phyloP scores from a whole-genome alignment of 1,140 invertebrate genomes.

The Drosophila yakuba region DNA sequence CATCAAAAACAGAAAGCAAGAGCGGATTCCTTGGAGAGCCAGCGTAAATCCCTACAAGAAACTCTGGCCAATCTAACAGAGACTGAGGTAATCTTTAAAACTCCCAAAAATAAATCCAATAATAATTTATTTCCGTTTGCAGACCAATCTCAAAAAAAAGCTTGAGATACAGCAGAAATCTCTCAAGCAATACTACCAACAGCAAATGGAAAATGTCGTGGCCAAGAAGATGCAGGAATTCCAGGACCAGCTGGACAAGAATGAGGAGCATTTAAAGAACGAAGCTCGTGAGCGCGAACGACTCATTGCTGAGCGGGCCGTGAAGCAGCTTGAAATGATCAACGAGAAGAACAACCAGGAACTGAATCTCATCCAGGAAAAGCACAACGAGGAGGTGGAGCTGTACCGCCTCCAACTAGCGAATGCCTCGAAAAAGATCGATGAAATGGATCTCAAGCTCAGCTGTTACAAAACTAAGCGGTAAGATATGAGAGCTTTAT shows the following conservation, averaged over 20 bases:
- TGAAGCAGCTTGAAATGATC: slow-evolving; percentile 89
- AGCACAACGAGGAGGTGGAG: slow-evolving; percentile 90
- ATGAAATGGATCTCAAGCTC: slow-evolving; percentile 87
- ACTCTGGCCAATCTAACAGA: slow-evolving; percentile 69
- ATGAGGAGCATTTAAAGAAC: slow-evolving; percentile 87
- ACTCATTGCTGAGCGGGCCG: slow-evolving; percentile 88
- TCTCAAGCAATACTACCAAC: slow-evolving; percentile 90
- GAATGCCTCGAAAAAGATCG: slow-evolving; percentile 88
- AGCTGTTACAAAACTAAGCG: slow-evolving; percentile 86
- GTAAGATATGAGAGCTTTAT: slow-evolving; percentile 8
- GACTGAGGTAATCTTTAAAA: slow-evolving; percentile 55
- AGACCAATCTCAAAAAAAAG: slow-evolving; percentile 85
- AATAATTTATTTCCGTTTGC: neutral
- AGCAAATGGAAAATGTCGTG: slow-evolving; percentile 91
- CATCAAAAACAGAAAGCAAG: slow-evolving; percentile 78
- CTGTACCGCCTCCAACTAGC: slow-evolving; percentile 88
- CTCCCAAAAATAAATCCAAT: neutral
- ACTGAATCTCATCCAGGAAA: slow-evolving; percentile 90
- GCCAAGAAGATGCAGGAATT: slow-evolving; percentile 91
- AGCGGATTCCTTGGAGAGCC: slow-evolving; percentile 66
- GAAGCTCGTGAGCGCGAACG: slow-evolving; percentile 89
- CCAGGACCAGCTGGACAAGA: slow-evolving; percentile 89
- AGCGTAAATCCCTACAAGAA: slow-evolving; percentile 75
- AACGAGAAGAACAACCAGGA: slow-evolving; percentile 91
- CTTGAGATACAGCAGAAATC: slow-evolving; percentile 89